Percentiles rank a stretch among this genome's conserved stretches.
Evolutionary conservation across 2,888 invertebrate species (phyloP).

Genomic region (Coremacera marginata): DNA sequence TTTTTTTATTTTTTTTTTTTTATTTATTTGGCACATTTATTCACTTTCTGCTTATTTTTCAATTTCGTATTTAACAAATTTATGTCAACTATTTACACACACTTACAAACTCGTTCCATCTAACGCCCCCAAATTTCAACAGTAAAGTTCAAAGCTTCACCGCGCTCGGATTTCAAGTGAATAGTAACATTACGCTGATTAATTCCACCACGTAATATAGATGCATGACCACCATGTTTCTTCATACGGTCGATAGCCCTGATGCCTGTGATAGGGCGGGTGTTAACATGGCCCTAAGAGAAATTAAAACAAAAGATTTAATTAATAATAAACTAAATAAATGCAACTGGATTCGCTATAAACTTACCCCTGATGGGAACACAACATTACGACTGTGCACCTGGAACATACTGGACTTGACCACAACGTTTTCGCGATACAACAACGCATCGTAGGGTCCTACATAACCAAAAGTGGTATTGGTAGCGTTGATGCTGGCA

Average conservation of each 20-base stretch:
- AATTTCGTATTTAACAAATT: background rate
- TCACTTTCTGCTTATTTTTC: background rate
- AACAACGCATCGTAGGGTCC: conserved; percentile 48
- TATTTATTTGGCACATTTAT: background rate
- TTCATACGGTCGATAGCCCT: conserved; percentile 47
- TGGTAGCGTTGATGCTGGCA: conserved; percentile 44
- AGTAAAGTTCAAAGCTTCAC: conserved; percentile 67
- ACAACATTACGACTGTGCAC: conserved; percentile 41
- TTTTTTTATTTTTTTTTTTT: too few species aligned
- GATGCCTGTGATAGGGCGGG: conserved; percentile 43
- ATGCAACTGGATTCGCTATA: background rate
- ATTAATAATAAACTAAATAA: background rate
- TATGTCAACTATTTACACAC: background rate
- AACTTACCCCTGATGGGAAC: conserved; percentile 51
- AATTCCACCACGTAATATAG: conserved; percentile 68
- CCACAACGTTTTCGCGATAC: conserved; percentile 42
- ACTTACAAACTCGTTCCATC: background rate
- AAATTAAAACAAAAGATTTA: background rate
- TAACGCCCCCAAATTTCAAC: conserved; percentile 64
- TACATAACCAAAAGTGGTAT: conserved; percentile 49
- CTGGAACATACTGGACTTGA: conserved; percentile 41
- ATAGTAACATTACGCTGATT: conserved; percentile 67
- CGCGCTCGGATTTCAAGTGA: conserved; percentile 69
- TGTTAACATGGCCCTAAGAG: conserved; percentile 37
- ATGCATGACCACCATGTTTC: conserved; percentile 65